Evolutionary conservation across 2,113 vertebrate genomes (phyloP).

Genomic region (Neofelis nebulosa): DNA sequence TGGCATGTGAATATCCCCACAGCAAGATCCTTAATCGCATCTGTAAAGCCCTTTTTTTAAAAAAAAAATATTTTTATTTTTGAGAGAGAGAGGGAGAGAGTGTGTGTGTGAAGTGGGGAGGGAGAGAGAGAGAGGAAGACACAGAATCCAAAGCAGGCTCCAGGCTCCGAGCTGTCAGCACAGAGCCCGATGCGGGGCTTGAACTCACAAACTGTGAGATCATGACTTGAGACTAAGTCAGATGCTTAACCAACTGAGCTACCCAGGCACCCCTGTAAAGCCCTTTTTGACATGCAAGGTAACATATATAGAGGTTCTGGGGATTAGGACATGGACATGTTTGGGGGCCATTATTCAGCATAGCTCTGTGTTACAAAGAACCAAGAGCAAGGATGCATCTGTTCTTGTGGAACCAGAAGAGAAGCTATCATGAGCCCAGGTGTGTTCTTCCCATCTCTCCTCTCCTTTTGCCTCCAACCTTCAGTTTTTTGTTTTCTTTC

Average conservation of each 20-base stretch:
- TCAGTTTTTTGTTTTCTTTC: background rate
- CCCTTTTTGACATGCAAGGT: background rate
- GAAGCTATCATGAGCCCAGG: background rate
- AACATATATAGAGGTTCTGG: background rate
- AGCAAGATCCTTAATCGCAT: background rate
- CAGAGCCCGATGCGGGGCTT: too few relatives aligned
- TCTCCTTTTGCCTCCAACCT: background rate
- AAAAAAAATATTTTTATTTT: too few relatives aligned
- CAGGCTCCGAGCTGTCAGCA: too few relatives aligned
- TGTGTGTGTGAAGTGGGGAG: too few relatives aligned
- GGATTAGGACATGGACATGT: background rate
- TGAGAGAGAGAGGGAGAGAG: too few relatives aligned
- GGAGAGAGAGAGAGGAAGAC: too few relatives aligned
- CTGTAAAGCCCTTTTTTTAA: background rate
- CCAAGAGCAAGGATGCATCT: background rate
- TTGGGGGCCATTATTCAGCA: background rate
- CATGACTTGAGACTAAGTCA: too few relatives aligned
- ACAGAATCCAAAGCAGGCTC: too few relatives aligned
- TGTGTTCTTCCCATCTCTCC: background rate
- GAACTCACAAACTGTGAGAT: too few relatives aligned
- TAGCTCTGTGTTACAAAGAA: background rate
- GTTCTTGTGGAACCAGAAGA: background rate
- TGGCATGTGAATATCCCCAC: background rate
- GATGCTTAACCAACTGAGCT: too few relatives aligned
- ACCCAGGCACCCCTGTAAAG: background rate